A percentile compares a stretch with the other conserved stretches of the same genome.
These are phyloP conservation scores for Sinocyclocheilus anophthalmus DNA, from an alignment of 2,113 vertebrate genomes.

Conservation along the genomic window DNA sequence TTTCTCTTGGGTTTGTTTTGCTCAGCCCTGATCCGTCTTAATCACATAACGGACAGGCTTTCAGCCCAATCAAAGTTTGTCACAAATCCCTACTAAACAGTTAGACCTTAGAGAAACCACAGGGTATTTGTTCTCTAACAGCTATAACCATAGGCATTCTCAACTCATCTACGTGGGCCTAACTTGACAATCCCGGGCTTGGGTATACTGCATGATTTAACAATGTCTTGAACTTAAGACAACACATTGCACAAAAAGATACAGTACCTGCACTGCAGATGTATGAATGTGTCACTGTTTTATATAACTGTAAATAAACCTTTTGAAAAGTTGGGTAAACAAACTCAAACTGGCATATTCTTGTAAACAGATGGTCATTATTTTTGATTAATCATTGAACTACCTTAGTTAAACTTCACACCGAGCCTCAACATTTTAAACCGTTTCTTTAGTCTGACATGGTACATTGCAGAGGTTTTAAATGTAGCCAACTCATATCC, in stretches of 20 bases:
- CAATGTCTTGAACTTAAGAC: slow-evolving; percentile 5
- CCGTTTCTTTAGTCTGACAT: background rate
- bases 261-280: background rate
- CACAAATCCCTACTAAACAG: background rate
- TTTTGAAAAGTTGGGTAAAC: background rate
- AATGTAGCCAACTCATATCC: background rate
- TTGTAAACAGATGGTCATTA: background rate
- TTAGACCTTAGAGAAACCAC: background rate
- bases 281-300: background rate
- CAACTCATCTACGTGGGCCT: background rate
- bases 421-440: background rate
- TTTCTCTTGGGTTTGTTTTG: slow-evolving; percentile 26
- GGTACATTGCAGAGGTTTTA: background rate
- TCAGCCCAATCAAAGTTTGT: background rate
- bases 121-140: background rate
- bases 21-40: background rate
- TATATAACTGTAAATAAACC: background rate
- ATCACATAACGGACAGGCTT: background rate
- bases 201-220: background rate
- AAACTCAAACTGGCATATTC: background rate
- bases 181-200: background rate
- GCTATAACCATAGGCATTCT: background rate
- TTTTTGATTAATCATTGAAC: background rate
- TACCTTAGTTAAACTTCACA: background rate
- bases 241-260: background rate